Base-by-base conservation (phyloP, 2,888 invertebrate genomes). In the Patella ulyssiponensis region DNA sequence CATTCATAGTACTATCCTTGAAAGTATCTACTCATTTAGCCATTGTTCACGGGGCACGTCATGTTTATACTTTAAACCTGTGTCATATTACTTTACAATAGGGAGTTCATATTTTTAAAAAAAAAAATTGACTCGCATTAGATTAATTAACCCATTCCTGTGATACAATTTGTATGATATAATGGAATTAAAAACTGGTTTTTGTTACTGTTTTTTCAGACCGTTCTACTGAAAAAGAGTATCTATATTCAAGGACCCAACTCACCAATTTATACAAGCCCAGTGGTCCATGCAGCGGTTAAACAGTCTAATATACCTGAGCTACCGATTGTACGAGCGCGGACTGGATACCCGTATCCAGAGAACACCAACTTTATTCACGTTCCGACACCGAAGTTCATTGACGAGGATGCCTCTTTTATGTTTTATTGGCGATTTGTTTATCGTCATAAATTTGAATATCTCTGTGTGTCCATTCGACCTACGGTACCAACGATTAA, bases 341-440 rank as follows among this genome's bases (percentile, higher is more conserved):
- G 64, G 20, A 11, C 23, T 23, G 64, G 64, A 11, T 64, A 64
- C 23, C 64, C 64, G 11, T 23, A 64, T 14, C 14, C 64, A 64
- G 2, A 64, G 14, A 14, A 64, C 23, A 64, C 64, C 64, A 17
- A 23, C 20, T 64, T 64, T 64, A 23, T 64, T 23, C 14, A 64
- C 23, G 64, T 64, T 20, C 20, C 23, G 11, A 23, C 23, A 15
- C 78, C 78, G 2, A 44, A 23, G 51, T 73, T 71, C 17, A 75
- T 69, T 17, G 52, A 9, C 27, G 75, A 51, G 1, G 78, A 78
- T 44, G 64, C 75, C 20, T 64, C 75, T 15, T n/a, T 23, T 9
- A 52, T 75, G 44, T 73, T 78, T 44, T 78, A 78, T 15, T 75
- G 75, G 44, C n/a, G 51, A 12, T 78, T 78, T 69, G 15, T 44